Evolutionary conservation across 2,113 vertebrate genomes (phyloP).

Genomic region (Syrmaticus mikado): DNA sequence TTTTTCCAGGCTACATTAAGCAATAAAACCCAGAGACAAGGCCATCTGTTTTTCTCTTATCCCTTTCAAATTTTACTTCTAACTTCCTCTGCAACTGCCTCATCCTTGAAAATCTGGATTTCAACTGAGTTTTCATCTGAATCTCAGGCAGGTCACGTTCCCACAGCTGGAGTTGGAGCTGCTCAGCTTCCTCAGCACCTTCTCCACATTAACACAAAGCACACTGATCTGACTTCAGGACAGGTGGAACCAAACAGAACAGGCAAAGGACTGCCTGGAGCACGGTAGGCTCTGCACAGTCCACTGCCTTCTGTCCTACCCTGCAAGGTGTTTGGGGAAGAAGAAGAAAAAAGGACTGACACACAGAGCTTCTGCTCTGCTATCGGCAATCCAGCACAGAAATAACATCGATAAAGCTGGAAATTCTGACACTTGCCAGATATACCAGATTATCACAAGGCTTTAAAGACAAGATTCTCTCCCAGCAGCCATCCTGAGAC

Average conservation of each 20-base stretch:
- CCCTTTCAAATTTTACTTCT: constrained; percentile 16
- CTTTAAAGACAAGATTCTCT: neutral
- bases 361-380: neutral
- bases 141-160: neutral
- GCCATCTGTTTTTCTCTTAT: neutral
- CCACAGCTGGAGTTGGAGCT: neutral
- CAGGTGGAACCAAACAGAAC: neutral
- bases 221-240: accelerated
- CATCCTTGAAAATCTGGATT: neutral
- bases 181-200: neutral
- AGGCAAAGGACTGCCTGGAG: neutral
- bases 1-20: constrained; percentile 17
- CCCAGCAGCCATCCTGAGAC: accelerated
- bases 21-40: constrained; percentile 35
- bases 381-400: neutral
- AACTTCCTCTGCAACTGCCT: neutral
- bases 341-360: accelerated
- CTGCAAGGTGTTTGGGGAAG: accelerated
- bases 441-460: accelerated
- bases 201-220: accelerated
- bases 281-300: accelerated
- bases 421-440: accelerated
- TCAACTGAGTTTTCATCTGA: accelerated
- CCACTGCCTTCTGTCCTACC: accelerated
- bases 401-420: accelerated